phyloP scores from a whole-genome alignment of 1,140 invertebrate species.

The Parapsyche elsis region DNA sequence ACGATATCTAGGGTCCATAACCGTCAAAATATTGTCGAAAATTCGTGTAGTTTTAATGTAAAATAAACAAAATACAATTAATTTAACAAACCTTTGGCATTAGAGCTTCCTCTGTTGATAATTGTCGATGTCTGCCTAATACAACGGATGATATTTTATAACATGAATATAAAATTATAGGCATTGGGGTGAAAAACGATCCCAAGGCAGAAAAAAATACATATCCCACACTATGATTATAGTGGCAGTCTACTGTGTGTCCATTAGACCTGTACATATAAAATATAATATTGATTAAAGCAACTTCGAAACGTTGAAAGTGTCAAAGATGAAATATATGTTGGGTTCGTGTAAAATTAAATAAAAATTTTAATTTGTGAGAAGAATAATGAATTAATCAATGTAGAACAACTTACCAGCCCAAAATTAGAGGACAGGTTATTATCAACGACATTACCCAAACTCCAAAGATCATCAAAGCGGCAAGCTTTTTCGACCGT shows the following conservation, averaged over 20 bases:
- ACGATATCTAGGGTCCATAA: no score
- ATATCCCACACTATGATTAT: conserved; percentile 86
- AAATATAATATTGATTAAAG: not conserved
- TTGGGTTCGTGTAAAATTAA: no score
- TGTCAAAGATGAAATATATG: no score
- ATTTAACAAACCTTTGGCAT: conserved; percentile 43
- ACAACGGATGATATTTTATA: conserved; percentile 88
- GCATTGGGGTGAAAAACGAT: conserved; percentile 91
- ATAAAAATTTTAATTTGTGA: no score
- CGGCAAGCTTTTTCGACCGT: conserved; percentile 80
- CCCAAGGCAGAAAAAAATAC: conserved; percentile 92
- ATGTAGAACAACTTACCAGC: conserved; percentile 70
- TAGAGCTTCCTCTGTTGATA: conserved; percentile 73
- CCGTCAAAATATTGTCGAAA: no score
- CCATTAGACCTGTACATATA: conserved; percentile 77
- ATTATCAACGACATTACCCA: conserved; percentile 85
- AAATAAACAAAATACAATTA: no score
- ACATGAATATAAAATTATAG: conserved; percentile 93
- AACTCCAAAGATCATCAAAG: conserved; percentile 83
- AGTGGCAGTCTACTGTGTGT: conserved; percentile 73
- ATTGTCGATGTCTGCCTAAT: conserved; percentile 72
- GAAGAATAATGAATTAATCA: not conserved
- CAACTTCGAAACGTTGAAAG: no score
- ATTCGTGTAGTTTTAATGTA: no score
- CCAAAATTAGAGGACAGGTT: conserved; percentile 85